Conservation (phyloP, 2,797 vertebrate species). For the Eulemur coronatus region DNA sequence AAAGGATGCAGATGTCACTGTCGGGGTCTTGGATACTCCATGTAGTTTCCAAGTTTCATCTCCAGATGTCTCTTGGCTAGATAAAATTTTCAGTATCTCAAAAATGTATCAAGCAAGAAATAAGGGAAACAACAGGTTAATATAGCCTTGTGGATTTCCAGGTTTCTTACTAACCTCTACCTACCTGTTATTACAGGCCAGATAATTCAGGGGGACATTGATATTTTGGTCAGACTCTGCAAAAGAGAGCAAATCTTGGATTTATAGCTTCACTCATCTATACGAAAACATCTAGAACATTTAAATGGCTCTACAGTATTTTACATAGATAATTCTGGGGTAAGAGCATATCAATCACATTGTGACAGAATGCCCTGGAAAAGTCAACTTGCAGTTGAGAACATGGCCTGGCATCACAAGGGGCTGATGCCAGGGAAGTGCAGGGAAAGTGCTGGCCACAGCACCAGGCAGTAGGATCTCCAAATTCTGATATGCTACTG, state of each 20-base stretch:
- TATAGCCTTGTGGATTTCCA: background rate
- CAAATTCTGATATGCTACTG: background rate
- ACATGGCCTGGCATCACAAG: background rate
- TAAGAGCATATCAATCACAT: background rate
- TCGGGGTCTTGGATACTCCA: background rate
- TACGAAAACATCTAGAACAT: background rate
- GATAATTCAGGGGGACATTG: background rate
- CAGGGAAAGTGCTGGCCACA: background rate
- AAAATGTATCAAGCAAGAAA: background rate
- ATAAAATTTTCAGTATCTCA: slow-evolving; percentile 14
- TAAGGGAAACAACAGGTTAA: background rate
- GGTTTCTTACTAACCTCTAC: background rate
- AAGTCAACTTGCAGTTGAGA: background rate
- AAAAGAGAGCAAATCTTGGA: background rate
- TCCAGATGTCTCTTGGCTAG: background rate
- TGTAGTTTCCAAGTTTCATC: background rate
- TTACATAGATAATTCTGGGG: background rate
- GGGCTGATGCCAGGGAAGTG: background rate
- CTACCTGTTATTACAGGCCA: background rate
- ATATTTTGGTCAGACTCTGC: background rate
- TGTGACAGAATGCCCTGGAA: background rate
- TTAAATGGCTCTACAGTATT: background rate
- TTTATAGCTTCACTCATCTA: background rate
- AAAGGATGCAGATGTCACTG: background rate
- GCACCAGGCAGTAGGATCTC: background rate